Base-by-base conservation (phyloP, 2,797 vertebrate species). In the Acrossocheilus fasciatus region DNA sequence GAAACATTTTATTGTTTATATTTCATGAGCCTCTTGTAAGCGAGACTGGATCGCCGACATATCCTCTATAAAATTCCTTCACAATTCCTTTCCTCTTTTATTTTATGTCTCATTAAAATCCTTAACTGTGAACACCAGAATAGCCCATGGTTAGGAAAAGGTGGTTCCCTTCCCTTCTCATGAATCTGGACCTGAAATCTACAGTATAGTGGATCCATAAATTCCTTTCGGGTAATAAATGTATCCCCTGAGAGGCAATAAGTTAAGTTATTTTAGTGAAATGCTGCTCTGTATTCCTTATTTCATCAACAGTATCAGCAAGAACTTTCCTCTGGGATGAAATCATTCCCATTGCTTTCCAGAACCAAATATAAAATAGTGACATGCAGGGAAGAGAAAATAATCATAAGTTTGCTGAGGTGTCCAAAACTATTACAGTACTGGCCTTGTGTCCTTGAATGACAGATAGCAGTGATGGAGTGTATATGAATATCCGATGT, bases 61-160 rank as follows among this genome's bases (percentile, higher is more conserved):
- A 18, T 64, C 3, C 54, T 70, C 68, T 23, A 80, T 90, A 82
- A 90, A 87, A 36, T 50, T 14, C 18, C 17, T 59, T 6, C 7
- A n/a, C 26, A 81, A 81, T 78, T 74, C 26, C 68, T 64, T 30
- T n/a, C 64, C 73, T 39, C 68, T 50, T 68, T 52, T 81, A 62
- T 79, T 20, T 79, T 10, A 75, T 74, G 54, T 57, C 83, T 74
- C 14, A 23, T 66, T 70, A 50, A 39, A 85, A 82, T 41, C 6
- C 69, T 82, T 84, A 86, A 86, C 80, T 80, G 36, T 50, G 68
- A 87, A 86, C 86, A 90, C 45, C 80, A 83, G 86, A 87, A 64
- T 17, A 17, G 73, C 81, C 86, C 52, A 9, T 15, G 77, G 86
- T 85, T 54, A 81, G 84, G 78, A 79, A 70, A 47, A 75, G 8